phyloP scores from a whole-genome alignment of 2,888 invertebrate species.

The Nomada ferruginata region DNA sequence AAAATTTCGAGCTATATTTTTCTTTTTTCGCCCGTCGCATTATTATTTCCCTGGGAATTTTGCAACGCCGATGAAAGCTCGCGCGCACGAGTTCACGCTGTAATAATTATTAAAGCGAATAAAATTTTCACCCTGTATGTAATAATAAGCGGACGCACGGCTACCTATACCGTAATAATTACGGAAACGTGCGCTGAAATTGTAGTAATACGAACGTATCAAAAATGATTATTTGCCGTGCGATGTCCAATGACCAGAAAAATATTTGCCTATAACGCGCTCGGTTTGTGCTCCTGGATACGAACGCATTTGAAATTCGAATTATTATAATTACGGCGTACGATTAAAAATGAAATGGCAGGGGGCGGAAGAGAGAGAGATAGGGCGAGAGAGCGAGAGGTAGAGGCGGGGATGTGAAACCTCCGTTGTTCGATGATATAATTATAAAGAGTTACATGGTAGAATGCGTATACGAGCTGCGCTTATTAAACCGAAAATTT shows the following conservation, averaged over 20 bases:
- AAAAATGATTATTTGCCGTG: constrained; percentile 54
- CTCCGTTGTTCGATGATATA: constrained; percentile 46
- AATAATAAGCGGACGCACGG: constrained; percentile 50
- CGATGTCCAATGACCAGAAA: constrained; percentile 55
- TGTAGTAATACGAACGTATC: constrained; percentile 47
- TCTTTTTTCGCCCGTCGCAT: not conserved
- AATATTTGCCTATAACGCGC: constrained; percentile 52
- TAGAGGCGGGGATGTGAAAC: constrained; percentile 1
- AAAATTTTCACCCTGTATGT: constrained; percentile 53
- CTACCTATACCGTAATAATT: constrained; percentile 50
- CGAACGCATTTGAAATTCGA: constrained; percentile 59
- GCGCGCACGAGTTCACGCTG: constrained; percentile 13
- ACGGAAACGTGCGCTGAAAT: constrained; percentile 30
- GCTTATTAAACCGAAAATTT: constrained; percentile 48
- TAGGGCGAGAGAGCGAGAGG: not conserved
- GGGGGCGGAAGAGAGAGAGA: not conserved
- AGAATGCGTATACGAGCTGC: constrained; percentile 41
- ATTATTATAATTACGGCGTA: constrained; percentile 56
- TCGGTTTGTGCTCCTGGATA: constrained; percentile 7
- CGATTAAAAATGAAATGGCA: constrained; percentile 44
- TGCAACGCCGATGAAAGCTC: constrained; percentile 37
- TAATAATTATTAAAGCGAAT: constrained; percentile 57
- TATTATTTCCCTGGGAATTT: constrained; percentile 42
- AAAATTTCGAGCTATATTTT: not conserved
- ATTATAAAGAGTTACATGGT: constrained; percentile 61